These are phyloP conservation scores for Synanthedon myopaeformis DNA, from an alignment of 2,888 invertebrate species.

Conservation along the genomic window DNA sequence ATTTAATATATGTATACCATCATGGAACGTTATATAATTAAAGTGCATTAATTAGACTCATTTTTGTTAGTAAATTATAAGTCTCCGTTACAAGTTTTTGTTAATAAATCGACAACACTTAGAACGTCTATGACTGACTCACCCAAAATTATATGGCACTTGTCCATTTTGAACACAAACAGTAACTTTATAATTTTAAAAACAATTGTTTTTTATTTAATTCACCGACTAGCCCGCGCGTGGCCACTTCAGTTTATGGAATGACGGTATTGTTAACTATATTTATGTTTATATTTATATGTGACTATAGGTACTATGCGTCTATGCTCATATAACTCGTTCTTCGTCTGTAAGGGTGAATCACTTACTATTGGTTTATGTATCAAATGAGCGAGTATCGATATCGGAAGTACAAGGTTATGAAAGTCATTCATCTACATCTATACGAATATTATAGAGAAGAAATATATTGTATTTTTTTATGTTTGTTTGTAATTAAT, in stretches of 20 bases:
- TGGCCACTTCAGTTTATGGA: neutral
- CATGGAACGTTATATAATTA: no score
- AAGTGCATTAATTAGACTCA: no score
- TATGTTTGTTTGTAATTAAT: no score
- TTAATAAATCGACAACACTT: neutral
- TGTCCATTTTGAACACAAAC: neutral
- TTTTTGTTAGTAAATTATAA: no score
- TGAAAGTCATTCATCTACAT: no score
- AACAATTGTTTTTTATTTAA: neutral
- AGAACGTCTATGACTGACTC: neutral
- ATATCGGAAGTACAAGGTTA: neutral
- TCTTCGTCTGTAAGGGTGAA: slow-evolving; percentile 1
- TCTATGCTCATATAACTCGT: slow-evolving; percentile 4
- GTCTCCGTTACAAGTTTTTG: neutral
- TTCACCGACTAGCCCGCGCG: neutral
- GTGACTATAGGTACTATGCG: slow-evolving; percentile 1
- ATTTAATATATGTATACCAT: no score
- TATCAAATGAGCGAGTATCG: neutral
- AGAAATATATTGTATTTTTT: no score
- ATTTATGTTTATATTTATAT: slow-evolving; percentile 5
- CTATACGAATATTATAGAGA: no score
- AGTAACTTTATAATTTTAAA: no score
- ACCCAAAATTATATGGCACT: neutral
- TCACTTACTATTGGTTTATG: neutral
- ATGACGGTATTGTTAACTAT: neutral